Percentiles rank a stretch among this genome's conserved stretches.
Conservation (phyloP, 1,140 invertebrate species). For the Odontomachus brunneus region DNA sequence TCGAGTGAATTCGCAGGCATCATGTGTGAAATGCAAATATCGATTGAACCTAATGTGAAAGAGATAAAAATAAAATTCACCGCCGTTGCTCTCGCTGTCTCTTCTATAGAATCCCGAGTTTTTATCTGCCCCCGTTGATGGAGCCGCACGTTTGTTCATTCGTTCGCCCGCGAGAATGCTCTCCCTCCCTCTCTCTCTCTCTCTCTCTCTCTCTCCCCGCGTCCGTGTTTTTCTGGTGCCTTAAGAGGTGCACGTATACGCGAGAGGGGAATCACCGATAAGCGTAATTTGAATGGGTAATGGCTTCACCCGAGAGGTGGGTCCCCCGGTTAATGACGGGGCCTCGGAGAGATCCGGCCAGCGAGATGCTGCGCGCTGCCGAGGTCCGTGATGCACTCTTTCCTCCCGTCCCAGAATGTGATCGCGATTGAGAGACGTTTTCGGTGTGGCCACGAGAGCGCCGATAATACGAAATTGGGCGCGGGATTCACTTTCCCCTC, state of each 20-base stretch:
- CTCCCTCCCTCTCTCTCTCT: constrained; percentile 22
- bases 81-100: constrained; percentile 14
- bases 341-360: constrained; percentile 59
- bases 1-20: no score
- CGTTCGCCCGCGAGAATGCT: constrained; percentile 26
- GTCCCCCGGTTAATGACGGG: constrained; percentile 77
- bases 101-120: neutral
- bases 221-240: constrained; percentile 66
- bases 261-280: constrained; percentile 73
- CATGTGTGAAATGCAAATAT: no score
- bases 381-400: constrained; percentile 32
- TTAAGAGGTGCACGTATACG: constrained; percentile 71
- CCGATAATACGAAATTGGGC: constrained; percentile 40
- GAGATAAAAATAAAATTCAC: no score
- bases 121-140: constrained; percentile 30
- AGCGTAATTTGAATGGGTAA: constrained; percentile 82
- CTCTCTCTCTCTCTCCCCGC: constrained; percentile 26
- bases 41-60: no score
- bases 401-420: constrained; percentile 2
- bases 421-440: constrained; percentile 68
- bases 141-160: no score
- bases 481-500: neutral
- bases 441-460: constrained; percentile 41
- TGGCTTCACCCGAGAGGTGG: constrained; percentile 74
- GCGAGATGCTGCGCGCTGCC: constrained; percentile 61